Conservation (phyloP, 2,113 vertebrate genomes). For the Numida meleagris region DNA sequence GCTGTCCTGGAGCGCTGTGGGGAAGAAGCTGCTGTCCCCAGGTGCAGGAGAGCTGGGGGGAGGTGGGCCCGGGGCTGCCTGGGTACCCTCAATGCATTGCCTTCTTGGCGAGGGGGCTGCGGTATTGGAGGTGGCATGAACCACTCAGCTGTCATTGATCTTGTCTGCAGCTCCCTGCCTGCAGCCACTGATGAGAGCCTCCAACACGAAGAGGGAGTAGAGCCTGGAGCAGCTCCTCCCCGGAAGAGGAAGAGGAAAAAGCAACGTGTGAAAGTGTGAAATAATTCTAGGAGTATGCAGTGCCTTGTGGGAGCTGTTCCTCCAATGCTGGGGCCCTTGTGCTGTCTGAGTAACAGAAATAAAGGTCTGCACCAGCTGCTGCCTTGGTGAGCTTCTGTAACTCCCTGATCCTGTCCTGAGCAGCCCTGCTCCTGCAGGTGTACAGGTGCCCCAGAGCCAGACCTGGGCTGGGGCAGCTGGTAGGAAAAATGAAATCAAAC, state of each 20-base stretch:
- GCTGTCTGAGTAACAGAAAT: not conserved
- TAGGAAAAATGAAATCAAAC: too few relatives aligned
- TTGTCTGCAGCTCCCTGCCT: not conserved
- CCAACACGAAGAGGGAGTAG: accelerated
- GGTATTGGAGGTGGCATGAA: not conserved
- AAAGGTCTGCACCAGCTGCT: not conserved
- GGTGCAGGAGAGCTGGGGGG: not conserved
- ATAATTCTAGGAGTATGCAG: not conserved
- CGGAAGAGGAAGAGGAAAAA: constrained; percentile 56
- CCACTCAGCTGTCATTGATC: accelerated
- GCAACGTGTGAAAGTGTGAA: not conserved
- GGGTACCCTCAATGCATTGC: too few relatives aligned
- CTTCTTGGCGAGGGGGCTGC: too few relatives aligned
- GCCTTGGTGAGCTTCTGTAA: not conserved
- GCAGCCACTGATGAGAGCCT: not conserved
- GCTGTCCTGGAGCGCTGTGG: constrained; percentile 82
- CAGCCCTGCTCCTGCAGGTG: not conserved
- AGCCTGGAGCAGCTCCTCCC: not conserved
- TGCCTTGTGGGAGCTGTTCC: accelerated
- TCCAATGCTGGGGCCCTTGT: not conserved
- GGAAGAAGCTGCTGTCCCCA: not conserved
- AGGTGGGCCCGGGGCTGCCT: accelerated
- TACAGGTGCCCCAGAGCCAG: not conserved
- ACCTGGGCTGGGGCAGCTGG: not conserved
- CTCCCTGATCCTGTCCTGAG: accelerated